phyloP scores from a whole-genome alignment of 2,888 invertebrate genomes.

The Trissolcus japonicus region DNA sequence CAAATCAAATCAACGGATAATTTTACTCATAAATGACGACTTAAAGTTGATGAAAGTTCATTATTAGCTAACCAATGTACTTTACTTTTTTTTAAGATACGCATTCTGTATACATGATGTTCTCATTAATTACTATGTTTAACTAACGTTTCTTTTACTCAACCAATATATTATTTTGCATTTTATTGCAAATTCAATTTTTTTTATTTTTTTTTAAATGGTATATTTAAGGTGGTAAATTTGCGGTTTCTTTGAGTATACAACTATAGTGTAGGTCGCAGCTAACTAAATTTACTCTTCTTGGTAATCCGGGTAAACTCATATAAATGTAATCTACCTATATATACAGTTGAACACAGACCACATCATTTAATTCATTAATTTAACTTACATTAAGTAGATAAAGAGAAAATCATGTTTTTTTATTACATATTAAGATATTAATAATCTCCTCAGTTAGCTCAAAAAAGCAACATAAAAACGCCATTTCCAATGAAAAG shows the following conservation, averaged over 20 bases:
- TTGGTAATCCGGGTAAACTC: conserved; percentile 37
- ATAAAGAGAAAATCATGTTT: neutral
- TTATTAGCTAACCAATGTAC: conserved; percentile 3
- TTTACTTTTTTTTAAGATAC: neutral
- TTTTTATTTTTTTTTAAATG: no score
- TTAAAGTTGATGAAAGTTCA: conserved; percentile 1
- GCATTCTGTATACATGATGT: no score
- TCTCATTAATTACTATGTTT: no score
- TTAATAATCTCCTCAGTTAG: neutral
- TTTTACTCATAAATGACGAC: conserved; percentile 1
- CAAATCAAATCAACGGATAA: conserved; percentile 4
- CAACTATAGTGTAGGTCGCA: conserved; percentile 23
- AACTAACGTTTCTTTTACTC: no score
- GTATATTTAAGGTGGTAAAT: neutral
- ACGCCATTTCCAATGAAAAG: conserved; percentile 6
- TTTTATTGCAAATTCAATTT: no score
- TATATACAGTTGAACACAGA: neutral
- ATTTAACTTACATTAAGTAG: neutral
- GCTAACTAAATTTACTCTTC: conserved; percentile 43
- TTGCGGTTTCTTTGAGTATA: conserved; percentile 1
- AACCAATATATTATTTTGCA: no score
- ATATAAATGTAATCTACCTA: conserved; percentile 13
- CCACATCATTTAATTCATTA: conserved; percentile 5
- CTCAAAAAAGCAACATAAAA: neutral
- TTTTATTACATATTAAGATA: no score